Base-by-base conservation (phyloP, 2,113 vertebrate genomes). In the Verasper variegatus region DNA sequence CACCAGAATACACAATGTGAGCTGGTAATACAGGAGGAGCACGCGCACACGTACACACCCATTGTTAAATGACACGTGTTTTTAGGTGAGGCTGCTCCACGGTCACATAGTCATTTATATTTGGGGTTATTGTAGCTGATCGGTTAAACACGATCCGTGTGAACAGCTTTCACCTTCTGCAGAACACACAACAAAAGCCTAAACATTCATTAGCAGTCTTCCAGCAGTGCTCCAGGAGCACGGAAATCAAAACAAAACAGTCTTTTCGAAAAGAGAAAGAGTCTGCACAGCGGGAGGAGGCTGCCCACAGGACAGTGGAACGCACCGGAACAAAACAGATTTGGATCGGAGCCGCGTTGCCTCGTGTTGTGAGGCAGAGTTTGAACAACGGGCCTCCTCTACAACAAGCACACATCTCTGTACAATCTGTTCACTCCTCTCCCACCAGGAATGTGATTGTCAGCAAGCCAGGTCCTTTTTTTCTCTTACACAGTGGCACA, bases 371-470 rank as follows among this genome's bases (percentile, higher is more conserved):
- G 72, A 81, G 57, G 61, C 60, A 23, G 66, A 66, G 68, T 86
- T 68, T 81, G 80, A 87, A 74, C 89, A 82, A 82, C 88, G 69
- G 68, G 74, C 54, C 47, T 31, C 60, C 45, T 66, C 72, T 21
- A 8, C 57, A 83, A 85, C 74, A 73, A 78, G 17, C 52, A 61
- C 73, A 67, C 40, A 27, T 37, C 73, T 74, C 73, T 10, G 78
- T 37, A 55, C 86, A 83, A 89, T 90, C 90, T 86, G 89, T 76
- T 82, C 69, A 31, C 76, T 55, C 76, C 21, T 64, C 74, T 70
- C 15, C 45, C 47, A 58, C 74, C 52, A 54, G 60, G 35, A 80
- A 80, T 15, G 35, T 31, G 82, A 81, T 64, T 83, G 57, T 88
- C 78, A 74, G 5, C 77, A 72, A 76, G 67, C 45, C 37, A 3